Base-by-base conservation (phyloP, 2,113 vertebrate species). In the Cettia cetti region DNA sequence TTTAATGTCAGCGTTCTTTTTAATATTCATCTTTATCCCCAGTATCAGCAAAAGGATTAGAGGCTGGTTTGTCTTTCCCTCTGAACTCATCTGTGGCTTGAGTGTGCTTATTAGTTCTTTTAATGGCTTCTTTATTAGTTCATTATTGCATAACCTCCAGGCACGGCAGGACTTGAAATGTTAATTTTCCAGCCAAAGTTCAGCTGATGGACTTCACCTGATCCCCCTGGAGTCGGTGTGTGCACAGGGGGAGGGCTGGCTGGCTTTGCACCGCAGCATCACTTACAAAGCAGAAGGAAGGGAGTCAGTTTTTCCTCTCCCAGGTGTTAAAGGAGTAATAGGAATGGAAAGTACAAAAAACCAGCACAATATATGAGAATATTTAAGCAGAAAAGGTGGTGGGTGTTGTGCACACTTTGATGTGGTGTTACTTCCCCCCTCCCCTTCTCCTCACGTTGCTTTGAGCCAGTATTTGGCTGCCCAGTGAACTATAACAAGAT, bases 141-240 rank as follows among this genome's bases (percentile, higher is more conserved):
- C n/a, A 23, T 94, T 92, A 95, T 44, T 89, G 74, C 39, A n/a
- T 92, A 74, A 92, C 94, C 95, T 80, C 66, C 90, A 68, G 95
- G 94, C 95, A 92, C 40, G 82, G 77, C 79, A 92, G 70, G 84
- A 35, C 77, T 95, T 69, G 71, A 91, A 82, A 82, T 33, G 37
- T 94, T 95, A 74, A 92, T 97, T 97, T 96, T 89, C 92, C 74
- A 79, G 2, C 69, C 61, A 28, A 93, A 92, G 82, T 96, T 97
- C 91, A 90, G 79, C 64, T 93, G 88, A 60, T 6, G 14, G 69
- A 82, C 91, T 96, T 90, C 61, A 91, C 80, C 87, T 86, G 70
- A 40, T 92, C 71, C 89, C 54, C 35, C 27, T 27, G 42, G 39
- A 84, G 65, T 44, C 28, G 11, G 45, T 45, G 16, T 22, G 39